Percentiles rank a stretch among this genome's conserved stretches.
Conservation (phyloP, 2,888 invertebrate genomes). For the Strigamia maritima region DNA sequence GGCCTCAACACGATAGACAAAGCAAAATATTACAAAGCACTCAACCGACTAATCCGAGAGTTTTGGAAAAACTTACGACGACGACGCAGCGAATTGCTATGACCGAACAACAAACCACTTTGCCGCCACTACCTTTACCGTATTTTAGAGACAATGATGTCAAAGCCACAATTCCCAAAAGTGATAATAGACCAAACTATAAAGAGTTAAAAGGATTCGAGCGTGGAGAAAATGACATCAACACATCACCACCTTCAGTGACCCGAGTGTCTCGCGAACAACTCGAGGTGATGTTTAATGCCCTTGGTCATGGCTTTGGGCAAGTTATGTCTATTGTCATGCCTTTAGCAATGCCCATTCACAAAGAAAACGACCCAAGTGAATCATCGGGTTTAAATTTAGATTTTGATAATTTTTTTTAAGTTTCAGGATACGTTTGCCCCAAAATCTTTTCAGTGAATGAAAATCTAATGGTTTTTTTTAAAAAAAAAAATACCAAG, state of each 20-base stretch:
- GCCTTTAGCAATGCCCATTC: not conserved
- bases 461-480: too few species aligned
- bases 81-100: not conserved
- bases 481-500: too few species aligned
- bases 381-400: not conserved
- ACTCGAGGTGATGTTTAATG: not conserved
- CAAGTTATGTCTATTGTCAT: constrained; percentile 19
- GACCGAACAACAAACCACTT: not conserved
- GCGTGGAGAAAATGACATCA: not conserved
- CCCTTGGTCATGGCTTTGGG: constrained; percentile 6
- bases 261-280: not conserved
- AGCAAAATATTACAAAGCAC: not conserved
- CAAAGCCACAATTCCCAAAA: not conserved
- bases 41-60: not conserved
- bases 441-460: too few species aligned
- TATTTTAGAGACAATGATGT: not conserved
- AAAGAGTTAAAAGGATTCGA: not conserved
- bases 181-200: not conserved
- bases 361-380: not conserved
- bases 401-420: not conserved
- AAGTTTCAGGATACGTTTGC: too few species aligned
- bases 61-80: not conserved
- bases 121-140: not conserved
- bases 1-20: constrained; percentile 5
- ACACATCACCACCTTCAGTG: not conserved